phyloP scores from a whole-genome alignment of 1,140 invertebrate genomes.

The Drosophila bocqueti region DNA sequence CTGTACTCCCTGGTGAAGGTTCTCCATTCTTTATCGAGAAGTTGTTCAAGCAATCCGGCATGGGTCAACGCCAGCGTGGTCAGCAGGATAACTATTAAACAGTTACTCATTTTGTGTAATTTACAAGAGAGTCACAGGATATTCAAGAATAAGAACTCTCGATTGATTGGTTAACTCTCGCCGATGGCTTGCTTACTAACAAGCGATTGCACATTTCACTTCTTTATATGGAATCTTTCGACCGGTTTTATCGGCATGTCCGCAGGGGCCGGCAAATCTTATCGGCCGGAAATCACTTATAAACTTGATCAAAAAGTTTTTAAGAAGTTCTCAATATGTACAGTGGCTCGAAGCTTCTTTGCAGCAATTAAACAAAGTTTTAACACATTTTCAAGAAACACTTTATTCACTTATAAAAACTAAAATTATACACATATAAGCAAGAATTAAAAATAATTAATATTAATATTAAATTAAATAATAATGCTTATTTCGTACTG shows the following conservation, averaged over 20 bases:
- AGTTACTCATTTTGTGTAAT: background rate
- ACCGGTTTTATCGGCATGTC: background rate
- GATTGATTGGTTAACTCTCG: background rate
- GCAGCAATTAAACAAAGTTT: background rate
- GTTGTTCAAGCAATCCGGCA: background rate
- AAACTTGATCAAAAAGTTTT: background rate
- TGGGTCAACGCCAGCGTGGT: background rate
- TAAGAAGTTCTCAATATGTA: background rate
- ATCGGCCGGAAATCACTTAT: background rate
- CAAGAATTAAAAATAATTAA: no score
- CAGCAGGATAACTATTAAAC: background rate
- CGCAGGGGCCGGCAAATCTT: background rate
- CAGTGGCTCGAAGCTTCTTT: background rate
- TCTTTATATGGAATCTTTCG: background rate
- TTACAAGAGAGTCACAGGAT: background rate
- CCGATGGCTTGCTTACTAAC: background rate
- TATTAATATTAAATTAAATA: background rate
- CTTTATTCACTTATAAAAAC: no score
- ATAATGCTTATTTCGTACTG: background rate
- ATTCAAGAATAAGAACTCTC: background rate
- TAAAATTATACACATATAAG: no score
- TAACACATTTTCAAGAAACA: no score
- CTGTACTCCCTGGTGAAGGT: background rate
- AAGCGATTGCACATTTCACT: background rate
- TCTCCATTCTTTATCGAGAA: slow-evolving; percentile 1